Conservation (phyloP, 2,797 vertebrate genomes). For the Gorsachius magnificus region DNA sequence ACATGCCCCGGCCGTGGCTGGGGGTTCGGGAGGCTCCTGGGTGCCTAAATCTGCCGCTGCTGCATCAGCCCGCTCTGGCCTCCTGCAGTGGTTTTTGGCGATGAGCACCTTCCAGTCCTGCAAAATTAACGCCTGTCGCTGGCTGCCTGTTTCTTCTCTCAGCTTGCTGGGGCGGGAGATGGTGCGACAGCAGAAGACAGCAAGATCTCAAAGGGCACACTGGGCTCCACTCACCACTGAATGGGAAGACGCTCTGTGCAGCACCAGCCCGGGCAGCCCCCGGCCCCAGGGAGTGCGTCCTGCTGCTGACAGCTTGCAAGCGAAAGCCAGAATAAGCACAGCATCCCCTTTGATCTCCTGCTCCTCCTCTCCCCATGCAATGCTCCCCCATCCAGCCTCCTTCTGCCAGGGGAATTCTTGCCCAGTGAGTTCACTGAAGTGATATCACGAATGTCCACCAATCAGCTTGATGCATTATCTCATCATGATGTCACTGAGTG, state of each 20-base stretch:
- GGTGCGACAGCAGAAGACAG: neutral
- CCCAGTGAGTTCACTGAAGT: neutral
- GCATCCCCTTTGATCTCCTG: neutral
- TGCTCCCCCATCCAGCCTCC: neutral
- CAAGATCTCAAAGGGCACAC: fast-evolving
- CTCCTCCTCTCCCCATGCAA: neutral
- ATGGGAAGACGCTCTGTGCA: neutral
- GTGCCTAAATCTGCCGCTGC: neutral
- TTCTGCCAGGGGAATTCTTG: neutral
- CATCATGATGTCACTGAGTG: neutral
- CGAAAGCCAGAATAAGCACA: neutral
- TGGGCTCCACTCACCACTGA: neutral
- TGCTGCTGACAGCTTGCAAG: neutral
- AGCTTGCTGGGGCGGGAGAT: too few relatives aligned
- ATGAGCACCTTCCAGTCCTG: neutral
- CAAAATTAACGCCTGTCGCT: fast-evolving
- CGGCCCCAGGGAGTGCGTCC: fast-evolving
- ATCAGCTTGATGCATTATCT: neutral
- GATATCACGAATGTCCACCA: fast-evolving
- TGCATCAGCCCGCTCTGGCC: neutral
- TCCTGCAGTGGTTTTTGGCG: fast-evolving
- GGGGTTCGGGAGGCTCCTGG: neutral
- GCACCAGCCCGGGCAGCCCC: fast-evolving
- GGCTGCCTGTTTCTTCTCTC: neutral
- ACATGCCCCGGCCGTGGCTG: fast-evolving